Percentiles rank a stretch among this genome's conserved stretches.
These are phyloP conservation scores for Caenorhabditis imperialis DNA, from an alignment of 2,888 invertebrate species.

Conservation along the genomic window DNA sequence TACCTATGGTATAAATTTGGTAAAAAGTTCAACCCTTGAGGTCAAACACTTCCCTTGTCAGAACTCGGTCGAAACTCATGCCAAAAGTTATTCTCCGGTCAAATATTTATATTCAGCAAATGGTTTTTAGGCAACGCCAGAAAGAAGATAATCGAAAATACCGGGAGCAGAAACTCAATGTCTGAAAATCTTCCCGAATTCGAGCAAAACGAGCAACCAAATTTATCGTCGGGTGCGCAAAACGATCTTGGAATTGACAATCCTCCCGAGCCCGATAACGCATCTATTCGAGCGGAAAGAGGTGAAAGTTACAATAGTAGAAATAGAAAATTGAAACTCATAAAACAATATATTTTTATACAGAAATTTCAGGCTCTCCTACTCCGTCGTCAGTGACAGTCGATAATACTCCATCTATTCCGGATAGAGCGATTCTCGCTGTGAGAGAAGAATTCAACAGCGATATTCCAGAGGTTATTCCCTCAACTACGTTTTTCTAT, in stretches of 20 bases:
- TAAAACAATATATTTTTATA: no score
- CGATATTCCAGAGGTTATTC: constrained; percentile 39
- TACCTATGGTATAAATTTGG: no score
- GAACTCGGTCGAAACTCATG: no score
- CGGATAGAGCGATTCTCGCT: constrained; percentile 14
- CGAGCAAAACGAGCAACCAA: constrained; percentile 35
- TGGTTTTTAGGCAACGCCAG: constrained; percentile 50
- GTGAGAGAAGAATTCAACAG: constrained; percentile 23
- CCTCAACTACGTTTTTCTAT: background rate
- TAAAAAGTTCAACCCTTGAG: no score
- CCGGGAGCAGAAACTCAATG: constrained; percentile 56
- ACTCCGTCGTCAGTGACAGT: constrained; percentile 59
- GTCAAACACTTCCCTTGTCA: no score
- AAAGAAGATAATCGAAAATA: constrained; percentile 41
- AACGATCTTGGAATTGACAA: constrained; percentile 47
- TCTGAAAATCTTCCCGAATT: constrained; percentile 58
- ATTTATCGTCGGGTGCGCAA: constrained; percentile 10
- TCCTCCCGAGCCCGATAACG: constrained; percentile 62
- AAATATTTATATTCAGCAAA: no score
- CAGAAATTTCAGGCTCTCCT: constrained; percentile 33
- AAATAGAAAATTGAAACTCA: no score
- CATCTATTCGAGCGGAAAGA: constrained; percentile 52
- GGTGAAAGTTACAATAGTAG: constrained; percentile 2
- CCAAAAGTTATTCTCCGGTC: no score
- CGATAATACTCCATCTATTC: constrained; percentile 50